Base-by-base conservation (phyloP, 2,888 invertebrate genomes). In the Plebejus anna region DNA sequence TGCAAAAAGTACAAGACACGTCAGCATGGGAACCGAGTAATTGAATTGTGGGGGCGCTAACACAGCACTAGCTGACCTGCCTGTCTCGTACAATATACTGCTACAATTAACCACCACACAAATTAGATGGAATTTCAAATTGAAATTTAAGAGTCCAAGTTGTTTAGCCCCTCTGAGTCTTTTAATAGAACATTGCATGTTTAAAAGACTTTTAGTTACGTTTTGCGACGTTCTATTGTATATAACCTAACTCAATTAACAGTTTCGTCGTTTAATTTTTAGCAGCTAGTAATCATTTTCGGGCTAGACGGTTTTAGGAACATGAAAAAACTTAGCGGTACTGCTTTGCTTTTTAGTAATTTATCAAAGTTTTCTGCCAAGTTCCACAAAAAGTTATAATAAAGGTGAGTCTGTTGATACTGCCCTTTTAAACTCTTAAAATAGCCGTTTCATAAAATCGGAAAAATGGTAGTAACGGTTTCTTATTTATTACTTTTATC, bases 11-110 rank as follows among this genome's bases (percentile, higher is more conserved):
- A 11, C 66, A 66, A 66, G 32, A 16, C 66, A 66, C 66, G 32
- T 66, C 32, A 36, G 32, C 66, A 36, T 16, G 66, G 66, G 32
- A 16, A 28, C 61, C 11, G 28, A 32, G 66, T 66, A 66, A 66
- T 66, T 66, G 66, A 36, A 66, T 36, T 66, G 66, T 36, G 36
- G 66, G 66, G 66, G 5, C 32, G 66, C 22, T 66, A 66, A 66
- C 66, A 66, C 2, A 36, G 13, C 5, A 36, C 13, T 13, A 66
- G 66, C 32, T 66, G 66, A 66, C 66, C 66, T 36, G 32, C 66
- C 66, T 32, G 66, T 36, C 66, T 36, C 66, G 32, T 66, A 13
- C 13, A 36, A 66, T 66, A 36, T 66, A 66, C 66, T 36, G 66
- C 32, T 66, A 32, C 32, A 16, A 66, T 66, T 66, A 66, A 32